Evolutionary conservation across 2,113 vertebrate species (phyloP), one percentile per base, ranked within the genome.

Genomic region (Cathartes aura): DNA sequence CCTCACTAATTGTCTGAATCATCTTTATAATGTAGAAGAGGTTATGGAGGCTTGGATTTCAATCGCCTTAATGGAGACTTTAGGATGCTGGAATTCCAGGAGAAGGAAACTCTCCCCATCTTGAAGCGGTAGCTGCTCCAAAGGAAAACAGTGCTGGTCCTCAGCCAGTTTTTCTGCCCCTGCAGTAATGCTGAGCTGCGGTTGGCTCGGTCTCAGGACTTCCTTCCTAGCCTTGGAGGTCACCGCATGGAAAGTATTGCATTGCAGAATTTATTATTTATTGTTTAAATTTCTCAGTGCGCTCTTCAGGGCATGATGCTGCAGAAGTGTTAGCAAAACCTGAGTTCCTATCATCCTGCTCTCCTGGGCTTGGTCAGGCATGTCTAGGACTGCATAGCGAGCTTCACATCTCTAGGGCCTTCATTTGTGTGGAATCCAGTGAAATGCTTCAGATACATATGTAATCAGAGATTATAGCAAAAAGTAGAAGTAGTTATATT

Each of bases 401-500:
- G 7, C 29, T 85, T 76, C 67, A 22, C 45, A 21, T 60, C 12
- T 48, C 58, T 36, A 36, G n/a, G 29, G 40, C 24, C 42, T 72
- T 48, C 10, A 12, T 78, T 76, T 70, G 8, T 63, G 27, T 47
- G 60, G 74, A 40, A 32, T 71, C 45, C 64, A 42, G 38, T 29
- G 55, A 66, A 66, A 63, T 14, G 36, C 32, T 59, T 74, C 29
- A 20, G n/a, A n/a, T n/a, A 24, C 0, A 0, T 6, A 6, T 36
- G 64, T 34, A 56, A 74, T 40, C 50, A 48, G 66, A 82, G 72
- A 29, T 56, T 15, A 26, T 5, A 43, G 59, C 22, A 87, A 73
- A 81, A 70, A 52, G 5, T 23, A 67, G 42, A 22, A 79, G 52
- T 11, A 32, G 36, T 16, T 89, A 2, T 47, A 24, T 72, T 84